Conservation (phyloP, 2,888 invertebrate species). For the Pseudococcus longispinus region DNA sequence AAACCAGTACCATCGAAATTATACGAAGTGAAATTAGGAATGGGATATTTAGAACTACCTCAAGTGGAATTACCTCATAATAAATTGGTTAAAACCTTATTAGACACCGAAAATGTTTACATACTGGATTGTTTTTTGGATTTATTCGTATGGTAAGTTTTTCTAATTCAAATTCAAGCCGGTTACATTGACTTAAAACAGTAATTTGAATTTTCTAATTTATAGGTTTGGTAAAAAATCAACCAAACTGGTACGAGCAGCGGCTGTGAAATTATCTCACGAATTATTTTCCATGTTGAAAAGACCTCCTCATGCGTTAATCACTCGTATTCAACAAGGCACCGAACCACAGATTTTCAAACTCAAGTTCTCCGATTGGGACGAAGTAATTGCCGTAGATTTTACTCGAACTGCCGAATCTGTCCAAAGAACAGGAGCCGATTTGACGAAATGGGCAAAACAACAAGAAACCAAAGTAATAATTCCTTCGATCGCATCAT, state of each 20-base stretch:
- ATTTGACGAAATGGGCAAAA: slow-evolving; percentile 89
- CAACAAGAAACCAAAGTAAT: slow-evolving; percentile 83
- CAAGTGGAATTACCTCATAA: slow-evolving; percentile 83
- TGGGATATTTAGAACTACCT: slow-evolving; percentile 97
- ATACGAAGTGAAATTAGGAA: slow-evolving; percentile 95
- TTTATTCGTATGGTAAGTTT: slow-evolving; percentile 87
- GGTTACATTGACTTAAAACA: background rate
- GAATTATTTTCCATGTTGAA: slow-evolving; percentile 95
- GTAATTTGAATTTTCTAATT: slow-evolving; percentile 42
- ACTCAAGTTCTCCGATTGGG: slow-evolving; percentile 96
- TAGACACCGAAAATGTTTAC: slow-evolving; percentile 93
- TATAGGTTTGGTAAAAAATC: slow-evolving; percentile 95
- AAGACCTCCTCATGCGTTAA: slow-evolving; percentile 84
- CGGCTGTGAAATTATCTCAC: slow-evolving; percentile 94
- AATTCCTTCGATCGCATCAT: background rate
- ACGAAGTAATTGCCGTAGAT: slow-evolving; percentile 98
- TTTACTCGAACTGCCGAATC: slow-evolving; percentile 98
- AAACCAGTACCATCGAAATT: slow-evolving; percentile 75
- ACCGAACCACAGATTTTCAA: slow-evolving; percentile 90
- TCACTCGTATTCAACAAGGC: slow-evolving; percentile 90
- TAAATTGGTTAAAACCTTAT: slow-evolving; percentile 76
- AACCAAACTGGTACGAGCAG: slow-evolving; percentile 90
- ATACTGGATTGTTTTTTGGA: slow-evolving; percentile 93
- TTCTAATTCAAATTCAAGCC: background rate
- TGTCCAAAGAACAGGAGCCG: slow-evolving; percentile 94